A percentile compares a stretch with the other conserved stretches of the same genome.
Evolutionary conservation across 37 sponge, comb jelly and placozoan species (phyloP).

Genomic region (Hormiphora californensis): DNA sequence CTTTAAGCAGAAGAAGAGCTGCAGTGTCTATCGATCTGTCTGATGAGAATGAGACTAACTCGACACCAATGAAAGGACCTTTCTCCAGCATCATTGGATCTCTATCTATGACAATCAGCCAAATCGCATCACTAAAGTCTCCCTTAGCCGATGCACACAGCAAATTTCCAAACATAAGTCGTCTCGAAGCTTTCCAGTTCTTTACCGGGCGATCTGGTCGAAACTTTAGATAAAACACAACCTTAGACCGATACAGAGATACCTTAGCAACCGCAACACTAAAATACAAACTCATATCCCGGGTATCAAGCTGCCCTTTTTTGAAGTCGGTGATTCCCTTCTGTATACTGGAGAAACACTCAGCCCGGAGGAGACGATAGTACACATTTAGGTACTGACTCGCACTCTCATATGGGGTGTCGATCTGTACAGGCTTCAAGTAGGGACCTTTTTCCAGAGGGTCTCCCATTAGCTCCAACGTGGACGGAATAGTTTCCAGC

Average conservation of each 20-base stretch:
- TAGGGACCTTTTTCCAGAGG: too few species aligned
- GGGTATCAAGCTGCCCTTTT: not conserved
- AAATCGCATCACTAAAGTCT: slow-evolving; percentile 22
- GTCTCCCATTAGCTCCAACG: too few species aligned
- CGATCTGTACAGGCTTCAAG: not conserved
- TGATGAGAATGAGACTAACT: too few species aligned
- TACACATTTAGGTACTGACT: slow-evolving; percentile 49
- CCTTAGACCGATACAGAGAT: not conserved
- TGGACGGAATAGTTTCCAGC: too few species aligned
- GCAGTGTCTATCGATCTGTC: not conserved
- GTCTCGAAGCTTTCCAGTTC: not conserved
- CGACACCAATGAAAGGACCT: not conserved
- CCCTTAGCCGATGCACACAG: not conserved
- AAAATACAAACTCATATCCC: slow-evolving; percentile 54
- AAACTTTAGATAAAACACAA: not conserved
- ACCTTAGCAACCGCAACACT: not conserved
- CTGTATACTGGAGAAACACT: slow-evolving; percentile 27
- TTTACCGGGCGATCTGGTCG: not conserved
- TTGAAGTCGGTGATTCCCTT: not conserved
- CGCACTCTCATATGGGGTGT: not conserved
- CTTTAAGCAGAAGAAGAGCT: not conserved
- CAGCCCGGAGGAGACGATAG: slow-evolving; percentile 40
- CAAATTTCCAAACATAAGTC: slow-evolving; percentile 57
- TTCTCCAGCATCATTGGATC: not conserved
- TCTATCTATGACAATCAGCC: slow-evolving; percentile 19